These are phyloP conservation scores for Physocephala rufipes DNA, from an alignment of 2,888 invertebrate genomes.

Conservation along the genomic window DNA sequence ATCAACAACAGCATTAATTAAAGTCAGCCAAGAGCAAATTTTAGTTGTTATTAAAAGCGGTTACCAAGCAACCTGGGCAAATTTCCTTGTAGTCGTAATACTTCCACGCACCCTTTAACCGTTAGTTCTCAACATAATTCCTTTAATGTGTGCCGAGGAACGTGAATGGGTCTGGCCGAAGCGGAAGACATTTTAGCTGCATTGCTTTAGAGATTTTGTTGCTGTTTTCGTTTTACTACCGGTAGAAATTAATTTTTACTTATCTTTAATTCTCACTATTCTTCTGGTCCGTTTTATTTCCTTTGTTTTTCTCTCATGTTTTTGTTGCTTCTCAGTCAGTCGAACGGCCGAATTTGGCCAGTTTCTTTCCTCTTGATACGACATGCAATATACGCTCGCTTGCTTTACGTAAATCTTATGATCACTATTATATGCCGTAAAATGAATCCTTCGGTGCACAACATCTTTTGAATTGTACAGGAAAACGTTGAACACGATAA, in stretches of 20 bases:
- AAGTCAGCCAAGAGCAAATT: conserved; percentile 19
- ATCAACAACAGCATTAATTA: conserved; percentile 22
- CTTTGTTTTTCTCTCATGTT: not conserved
- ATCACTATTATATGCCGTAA: no score
- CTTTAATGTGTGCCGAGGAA: not conserved
- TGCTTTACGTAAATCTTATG: no score
- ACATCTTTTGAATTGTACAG: no score
- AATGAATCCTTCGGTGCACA: no score
- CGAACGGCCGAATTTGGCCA: no score
- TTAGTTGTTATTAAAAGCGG: conserved; percentile 23
- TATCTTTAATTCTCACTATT: not conserved
- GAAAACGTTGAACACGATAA: not conserved
- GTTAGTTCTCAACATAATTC: no score
- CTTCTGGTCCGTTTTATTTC: not conserved
- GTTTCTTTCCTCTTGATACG: no score
- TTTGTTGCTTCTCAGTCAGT: no score
- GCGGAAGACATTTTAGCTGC: conserved; percentile 1
- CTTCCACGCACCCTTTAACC: no score
- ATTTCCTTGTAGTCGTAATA: not conserved
- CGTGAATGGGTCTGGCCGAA: not conserved
- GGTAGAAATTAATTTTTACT: not conserved
- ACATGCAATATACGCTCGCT: no score
- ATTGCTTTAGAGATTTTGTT: conserved; percentile 8
- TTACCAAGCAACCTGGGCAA: conserved; percentile 12
- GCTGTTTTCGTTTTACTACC: not conserved